These are phyloP conservation scores for western clawed frog (Xenopus tropicalis) DNA, from an alignment of 2,113 vertebrate species.

Conservation along the genomic window DNA sequence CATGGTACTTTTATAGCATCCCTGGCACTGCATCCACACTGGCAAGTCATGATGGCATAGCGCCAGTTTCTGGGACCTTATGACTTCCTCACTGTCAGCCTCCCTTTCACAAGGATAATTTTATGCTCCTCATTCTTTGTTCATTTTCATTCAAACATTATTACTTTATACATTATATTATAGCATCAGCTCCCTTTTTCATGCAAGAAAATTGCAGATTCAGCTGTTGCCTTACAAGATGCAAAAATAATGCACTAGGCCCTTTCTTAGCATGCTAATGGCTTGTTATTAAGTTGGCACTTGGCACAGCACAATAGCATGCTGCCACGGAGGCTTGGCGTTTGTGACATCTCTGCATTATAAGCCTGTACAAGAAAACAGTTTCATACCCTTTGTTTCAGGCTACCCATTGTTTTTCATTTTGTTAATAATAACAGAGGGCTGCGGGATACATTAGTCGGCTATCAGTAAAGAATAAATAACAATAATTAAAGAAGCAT, in stretches of 20 bases:
- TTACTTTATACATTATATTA: not conserved
- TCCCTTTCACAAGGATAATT: too few species aligned
- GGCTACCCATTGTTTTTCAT: constrained; percentile 1
- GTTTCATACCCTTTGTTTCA: not conserved
- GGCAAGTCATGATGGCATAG: too few species aligned
- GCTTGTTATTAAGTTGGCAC: not conserved
- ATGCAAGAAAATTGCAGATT: not conserved
- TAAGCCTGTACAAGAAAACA: not conserved
- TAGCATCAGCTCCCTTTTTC: not conserved
- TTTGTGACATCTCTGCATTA: not conserved
- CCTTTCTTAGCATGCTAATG: not conserved
- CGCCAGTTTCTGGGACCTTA: too few species aligned
- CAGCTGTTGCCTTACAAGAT: not conserved
- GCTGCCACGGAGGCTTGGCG: not conserved
- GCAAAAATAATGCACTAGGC: too few species aligned
- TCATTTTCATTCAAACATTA: too few species aligned
- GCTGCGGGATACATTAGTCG: not conserved
- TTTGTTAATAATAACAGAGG: not conserved
- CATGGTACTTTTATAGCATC: too few species aligned
- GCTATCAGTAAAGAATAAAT: not conserved
- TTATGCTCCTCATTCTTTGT: too few species aligned
- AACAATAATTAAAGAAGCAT: not conserved
- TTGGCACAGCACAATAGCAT: not conserved
- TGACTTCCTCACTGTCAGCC: too few species aligned
- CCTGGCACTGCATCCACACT: too few species aligned